Percentiles rank a stretch among this genome's conserved stretches.
These are phyloP conservation scores for Epinephelus coioides DNA, from an alignment of 2,797 vertebrate species.

Conservation along the genomic window DNA sequence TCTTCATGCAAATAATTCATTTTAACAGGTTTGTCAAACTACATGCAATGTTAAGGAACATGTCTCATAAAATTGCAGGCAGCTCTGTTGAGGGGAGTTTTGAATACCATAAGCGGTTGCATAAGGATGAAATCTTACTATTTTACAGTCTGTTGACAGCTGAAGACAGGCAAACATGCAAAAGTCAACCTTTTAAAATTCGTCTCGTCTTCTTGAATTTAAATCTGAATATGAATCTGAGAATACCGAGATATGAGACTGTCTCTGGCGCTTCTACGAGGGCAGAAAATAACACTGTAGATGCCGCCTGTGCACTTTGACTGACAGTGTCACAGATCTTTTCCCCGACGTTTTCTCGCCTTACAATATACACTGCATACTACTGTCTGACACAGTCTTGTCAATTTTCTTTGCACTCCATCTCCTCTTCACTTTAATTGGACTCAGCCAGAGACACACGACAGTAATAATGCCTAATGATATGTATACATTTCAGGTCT, in stretches of 20 bases:
- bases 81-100: not conserved
- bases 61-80: constrained; percentile 7
- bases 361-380: constrained; percentile 1
- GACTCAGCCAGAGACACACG: constrained; percentile 22
- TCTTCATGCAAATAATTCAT: constrained; percentile 20
- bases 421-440: constrained; percentile 35
- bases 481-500: constrained; percentile 34
- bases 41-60: not conserved
- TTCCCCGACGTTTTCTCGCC: constrained; percentile 6
- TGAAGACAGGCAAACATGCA: not conserved
- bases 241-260: not conserved
- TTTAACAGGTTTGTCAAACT: constrained; percentile 28
- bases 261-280: not conserved
- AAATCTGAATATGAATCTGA: constrained; percentile 2
- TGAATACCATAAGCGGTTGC: constrained; percentile 21
- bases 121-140: not conserved
- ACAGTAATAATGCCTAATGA: constrained; percentile 46
- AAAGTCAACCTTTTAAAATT: not conserved
- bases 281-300: not conserved
- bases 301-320: not conserved
- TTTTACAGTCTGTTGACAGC: constrained; percentile 28
- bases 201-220: constrained; percentile 1
- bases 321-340: constrained; percentile 12
- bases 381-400: constrained; percentile 11
- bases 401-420: constrained; percentile 21